Evolutionary conservation across 2,888 invertebrate genomes (phyloP).

Genomic region (Esperia sulphurella): DNA sequence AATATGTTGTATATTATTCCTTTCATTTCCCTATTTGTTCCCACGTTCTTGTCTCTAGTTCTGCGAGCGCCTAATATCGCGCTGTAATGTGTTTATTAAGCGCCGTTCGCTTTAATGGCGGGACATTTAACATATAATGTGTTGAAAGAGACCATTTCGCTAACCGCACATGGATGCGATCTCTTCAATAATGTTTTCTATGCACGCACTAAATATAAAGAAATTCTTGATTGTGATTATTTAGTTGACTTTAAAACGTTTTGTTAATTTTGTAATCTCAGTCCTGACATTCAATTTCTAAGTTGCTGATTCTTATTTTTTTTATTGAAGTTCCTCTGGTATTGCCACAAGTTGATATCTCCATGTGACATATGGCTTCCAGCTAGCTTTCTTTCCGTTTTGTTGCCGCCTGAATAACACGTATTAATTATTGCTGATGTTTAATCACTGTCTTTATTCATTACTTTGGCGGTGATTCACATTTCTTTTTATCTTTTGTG

Average conservation of each 20-base stretch:
- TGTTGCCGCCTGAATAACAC: constrained; percentile 51
- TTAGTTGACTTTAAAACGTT: constrained; percentile 10
- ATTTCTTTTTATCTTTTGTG: constrained; percentile 10
- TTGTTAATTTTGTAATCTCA: constrained; percentile 1
- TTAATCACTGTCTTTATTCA: constrained; percentile 52
- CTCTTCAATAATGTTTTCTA: constrained; percentile 36
- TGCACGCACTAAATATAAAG: constrained; percentile 11
- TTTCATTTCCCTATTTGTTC: constrained; percentile 48
- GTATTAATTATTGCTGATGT: constrained; percentile 53
- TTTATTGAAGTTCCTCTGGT: constrained; percentile 10
- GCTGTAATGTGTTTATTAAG: constrained; percentile 76
- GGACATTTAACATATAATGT: constrained; percentile 71
- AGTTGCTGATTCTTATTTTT: neutral
- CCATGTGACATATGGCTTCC: constrained; percentile 38
- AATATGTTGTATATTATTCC: neutral
- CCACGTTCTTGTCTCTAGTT: constrained; percentile 67
- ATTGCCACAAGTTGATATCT: constrained; percentile 40
- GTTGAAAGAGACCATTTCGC: constrained; percentile 54
- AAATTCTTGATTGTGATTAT: constrained; percentile 10
- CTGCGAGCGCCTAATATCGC: constrained; percentile 70
- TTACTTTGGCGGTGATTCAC: constrained; percentile 30
- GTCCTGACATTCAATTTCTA: neutral
- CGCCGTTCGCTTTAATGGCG: constrained; percentile 68
- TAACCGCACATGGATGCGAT: constrained; percentile 50
- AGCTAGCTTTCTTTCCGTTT: constrained; percentile 47